Conservation (phyloP, 2,888 invertebrate species). For the Dynastes tityus region DNA sequence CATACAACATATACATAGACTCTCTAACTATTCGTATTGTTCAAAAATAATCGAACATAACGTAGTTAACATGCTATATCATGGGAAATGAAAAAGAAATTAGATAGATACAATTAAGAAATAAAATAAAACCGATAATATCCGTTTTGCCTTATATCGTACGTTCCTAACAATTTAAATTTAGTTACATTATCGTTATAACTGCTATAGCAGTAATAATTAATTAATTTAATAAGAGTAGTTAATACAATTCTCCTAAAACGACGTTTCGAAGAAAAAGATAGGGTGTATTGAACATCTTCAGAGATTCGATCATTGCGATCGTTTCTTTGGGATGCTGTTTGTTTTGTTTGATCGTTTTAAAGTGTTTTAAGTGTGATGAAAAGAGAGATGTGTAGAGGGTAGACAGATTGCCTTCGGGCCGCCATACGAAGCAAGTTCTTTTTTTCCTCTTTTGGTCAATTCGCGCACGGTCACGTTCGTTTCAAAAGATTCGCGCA, state of each 20-base stretch:
- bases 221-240: conserved; percentile 28
- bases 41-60: too few species aligned
- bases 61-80: too few species aligned
- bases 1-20: neutral
- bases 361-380: conserved; percentile 24
- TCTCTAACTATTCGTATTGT: neutral
- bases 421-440: conserved; percentile 55
- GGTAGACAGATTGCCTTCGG: conserved; percentile 44
- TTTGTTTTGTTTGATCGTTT: conserved; percentile 5
- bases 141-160: conserved; percentile 13
- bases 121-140: neutral
- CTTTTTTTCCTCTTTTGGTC: conserved; percentile 20
- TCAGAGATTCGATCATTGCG: conserved; percentile 25
- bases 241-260: conserved; percentile 28
- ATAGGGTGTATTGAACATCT: conserved; percentile 10
- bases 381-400: conserved; percentile 33
- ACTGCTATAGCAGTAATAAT: conserved; percentile 14
- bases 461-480: conserved; percentile 27
- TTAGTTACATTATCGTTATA: neutral
- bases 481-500: conserved; percentile 47
- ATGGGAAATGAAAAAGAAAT: neutral
- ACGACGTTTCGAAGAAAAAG: conserved; percentile 30
- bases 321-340: conserved; percentile 12
- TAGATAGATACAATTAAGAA: neutral
- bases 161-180: conserved; percentile 6